These are phyloP conservation scores for Umimayanthus kanabou DNA, from an alignment of 92 coral and sea anemone species.

Conservation along the genomic window DNA sequence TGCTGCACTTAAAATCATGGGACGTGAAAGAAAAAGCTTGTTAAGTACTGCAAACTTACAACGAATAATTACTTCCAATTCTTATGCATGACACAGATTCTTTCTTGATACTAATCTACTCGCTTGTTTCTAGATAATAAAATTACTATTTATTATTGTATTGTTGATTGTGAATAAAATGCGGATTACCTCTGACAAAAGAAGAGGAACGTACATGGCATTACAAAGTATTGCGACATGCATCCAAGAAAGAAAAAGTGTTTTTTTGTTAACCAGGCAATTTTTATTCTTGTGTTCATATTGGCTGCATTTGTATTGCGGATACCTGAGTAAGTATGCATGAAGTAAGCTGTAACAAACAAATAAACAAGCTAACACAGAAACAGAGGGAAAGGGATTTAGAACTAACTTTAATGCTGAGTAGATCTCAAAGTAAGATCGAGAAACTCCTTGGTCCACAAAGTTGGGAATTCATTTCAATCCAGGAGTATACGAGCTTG, in stretches of 20 bases:
- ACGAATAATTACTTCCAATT: not conserved
- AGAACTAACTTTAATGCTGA: not conserved
- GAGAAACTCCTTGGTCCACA: not conserved
- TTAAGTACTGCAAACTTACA: not conserved
- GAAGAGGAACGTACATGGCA: not conserved
- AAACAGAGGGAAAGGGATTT: not conserved
- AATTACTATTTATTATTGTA: not conserved
- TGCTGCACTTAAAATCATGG: not conserved
- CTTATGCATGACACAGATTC: not conserved
- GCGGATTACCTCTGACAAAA: not conserved
- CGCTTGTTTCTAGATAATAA: not conserved
- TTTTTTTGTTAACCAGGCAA: not conserved
- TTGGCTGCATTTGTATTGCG: not conserved
- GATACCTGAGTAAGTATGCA: not conserved
- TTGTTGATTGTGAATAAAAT: not conserved
- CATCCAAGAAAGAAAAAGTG: not conserved
- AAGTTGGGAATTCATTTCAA: no score
- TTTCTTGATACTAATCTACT: not conserved
- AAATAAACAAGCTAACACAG: not conserved
- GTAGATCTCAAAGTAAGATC: not conserved
- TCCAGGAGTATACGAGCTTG: no score
- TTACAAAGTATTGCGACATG: not conserved
- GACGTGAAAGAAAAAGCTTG: not conserved
- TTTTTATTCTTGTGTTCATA: not conserved
- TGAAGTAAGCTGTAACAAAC: not conserved